These are phyloP conservation scores for Abscondita cerata DNA, from an alignment of 2,888 invertebrate species.

Conservation along the genomic window DNA sequence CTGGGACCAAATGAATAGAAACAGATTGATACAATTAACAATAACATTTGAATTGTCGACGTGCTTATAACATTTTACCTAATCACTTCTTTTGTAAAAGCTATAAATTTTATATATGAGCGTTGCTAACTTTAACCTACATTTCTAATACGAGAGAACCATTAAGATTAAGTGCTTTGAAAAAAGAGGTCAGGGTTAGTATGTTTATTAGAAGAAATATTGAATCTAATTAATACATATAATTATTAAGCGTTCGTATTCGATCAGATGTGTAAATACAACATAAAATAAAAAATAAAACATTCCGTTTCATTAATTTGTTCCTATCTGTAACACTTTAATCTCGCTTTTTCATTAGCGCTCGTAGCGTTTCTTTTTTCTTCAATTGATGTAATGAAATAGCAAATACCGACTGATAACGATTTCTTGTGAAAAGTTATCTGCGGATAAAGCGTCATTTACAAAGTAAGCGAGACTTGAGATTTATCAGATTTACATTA, in stretches of 20 bases:
- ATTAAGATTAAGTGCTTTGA: conserved; percentile 1
- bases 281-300: too few relatives aligned
- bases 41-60: conserved; percentile 53
- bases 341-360: conserved; percentile 11
- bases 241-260: background rate
- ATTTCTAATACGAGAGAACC: background rate
- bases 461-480: conserved; percentile 23
- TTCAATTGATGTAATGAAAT: conserved; percentile 12
- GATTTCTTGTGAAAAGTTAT: conserved; percentile 24
- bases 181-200: conserved; percentile 7
- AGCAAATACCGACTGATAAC: conserved; percentile 21
- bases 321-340: conserved; percentile 8
- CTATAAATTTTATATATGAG: background rate
- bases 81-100: background rate
- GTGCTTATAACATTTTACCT: conserved; percentile 35
- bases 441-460: conserved; percentile 24
- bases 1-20: conserved; percentile 51
- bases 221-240: conserved; percentile 2
- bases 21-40: conserved; percentile 55
- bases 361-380: background rate
- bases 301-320: conserved; percentile 5
- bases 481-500: conserved; percentile 30
- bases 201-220: background rate
- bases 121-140: background rate
- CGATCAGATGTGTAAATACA: too few relatives aligned